These are phyloP conservation scores for Chlorospingus flavigularis DNA, from an alignment of 2,797 vertebrate species.

Conservation along the genomic window DNA sequence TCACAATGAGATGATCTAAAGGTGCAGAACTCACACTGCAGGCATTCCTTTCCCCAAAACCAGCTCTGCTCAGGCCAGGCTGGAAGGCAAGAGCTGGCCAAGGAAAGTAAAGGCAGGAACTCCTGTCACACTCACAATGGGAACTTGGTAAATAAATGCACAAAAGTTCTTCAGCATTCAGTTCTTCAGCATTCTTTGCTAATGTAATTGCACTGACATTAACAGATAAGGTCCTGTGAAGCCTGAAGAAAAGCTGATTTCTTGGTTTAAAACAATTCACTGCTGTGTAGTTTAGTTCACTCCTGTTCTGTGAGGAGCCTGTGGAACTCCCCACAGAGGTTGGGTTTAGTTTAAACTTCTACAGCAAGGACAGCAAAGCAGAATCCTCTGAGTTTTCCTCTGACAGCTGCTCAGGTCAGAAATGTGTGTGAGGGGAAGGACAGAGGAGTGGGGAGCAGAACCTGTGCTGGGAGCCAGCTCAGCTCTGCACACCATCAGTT, in stretches of 20 bases:
- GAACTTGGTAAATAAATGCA: not conserved
- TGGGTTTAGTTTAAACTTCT: not conserved
- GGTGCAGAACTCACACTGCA: not conserved
- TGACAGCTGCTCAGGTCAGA: not conserved
- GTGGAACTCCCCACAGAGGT: not conserved
- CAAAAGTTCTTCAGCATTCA: not conserved
- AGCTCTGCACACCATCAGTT: not conserved
- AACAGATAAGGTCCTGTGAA: not conserved
- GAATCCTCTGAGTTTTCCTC: not conserved
- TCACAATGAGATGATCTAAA: not conserved
- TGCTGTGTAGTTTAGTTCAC: not conserved
- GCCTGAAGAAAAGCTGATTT: not conserved
- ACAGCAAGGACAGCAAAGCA: not conserved
- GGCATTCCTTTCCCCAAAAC: not conserved
- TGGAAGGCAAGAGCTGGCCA: not conserved
- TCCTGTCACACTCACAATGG: accelerated
- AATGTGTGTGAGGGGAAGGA: not conserved
- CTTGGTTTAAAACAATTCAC: not conserved
- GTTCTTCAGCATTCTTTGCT: not conserved
- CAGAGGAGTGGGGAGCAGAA: not conserved
- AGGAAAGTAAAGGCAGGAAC: not conserved
- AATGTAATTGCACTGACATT: not conserved
- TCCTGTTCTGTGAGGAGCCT: not conserved
- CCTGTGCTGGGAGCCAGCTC: not conserved
- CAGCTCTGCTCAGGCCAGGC: not conserved